A percentile compares a stretch with the other conserved stretches of the same genome.
These are phyloP conservation scores for Drosophila paracracens DNA, from an alignment of 2,888 invertebrate genomes.

Conservation along the genomic window DNA sequence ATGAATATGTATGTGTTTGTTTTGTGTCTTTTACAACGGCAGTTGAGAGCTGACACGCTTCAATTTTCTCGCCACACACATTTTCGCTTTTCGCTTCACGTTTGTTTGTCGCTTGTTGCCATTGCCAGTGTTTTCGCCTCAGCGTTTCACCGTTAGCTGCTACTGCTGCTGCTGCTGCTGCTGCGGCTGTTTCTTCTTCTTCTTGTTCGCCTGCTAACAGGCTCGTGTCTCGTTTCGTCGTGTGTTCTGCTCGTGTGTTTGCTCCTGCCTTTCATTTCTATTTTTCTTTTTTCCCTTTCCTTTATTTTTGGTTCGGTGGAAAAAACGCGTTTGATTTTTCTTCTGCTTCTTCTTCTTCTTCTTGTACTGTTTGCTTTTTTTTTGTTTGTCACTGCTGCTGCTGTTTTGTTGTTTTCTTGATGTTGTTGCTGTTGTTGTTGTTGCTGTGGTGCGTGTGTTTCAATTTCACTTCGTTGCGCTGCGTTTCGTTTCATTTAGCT, in stretches of 20 bases:
- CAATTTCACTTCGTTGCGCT: slow-evolving; percentile 39
- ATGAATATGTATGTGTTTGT: slow-evolving; percentile 27
- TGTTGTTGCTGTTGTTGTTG: slow-evolving; percentile 10
- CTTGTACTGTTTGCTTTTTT: slow-evolving; percentile 40
- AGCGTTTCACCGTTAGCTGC: slow-evolving; percentile 32
- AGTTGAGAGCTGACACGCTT: slow-evolving; percentile 80
- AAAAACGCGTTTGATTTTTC: slow-evolving; percentile 19
- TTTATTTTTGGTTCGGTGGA: slow-evolving; percentile 12
- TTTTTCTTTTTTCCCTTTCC: slow-evolving; percentile 10
- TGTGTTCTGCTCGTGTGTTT: slow-evolving; percentile 29
- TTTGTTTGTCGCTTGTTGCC: slow-evolving; percentile 52
- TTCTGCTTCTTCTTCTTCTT: slow-evolving; percentile 13
- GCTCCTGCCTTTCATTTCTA: slow-evolving; percentile 16
- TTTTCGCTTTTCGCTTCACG: slow-evolving; percentile 53
- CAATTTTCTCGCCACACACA: slow-evolving; percentile 67
- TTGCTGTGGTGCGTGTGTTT: slow-evolving; percentile 48
- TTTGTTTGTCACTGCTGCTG: slow-evolving; percentile 18
- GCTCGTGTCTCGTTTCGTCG: slow-evolving; percentile 35
- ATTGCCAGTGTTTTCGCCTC: slow-evolving; percentile 47
- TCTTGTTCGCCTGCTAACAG: slow-evolving; percentile 11
- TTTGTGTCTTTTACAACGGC: slow-evolving; percentile 62
- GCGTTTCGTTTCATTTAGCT: slow-evolving; percentile 19
- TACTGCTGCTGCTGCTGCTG: slow-evolving; percentile 1
- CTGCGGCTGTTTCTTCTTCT: slow-evolving; percentile 4
- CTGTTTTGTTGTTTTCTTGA: neutral